Evolutionary conservation across 2,113 vertebrate species (phyloP).

Genomic region (Sula dactylatra): DNA sequence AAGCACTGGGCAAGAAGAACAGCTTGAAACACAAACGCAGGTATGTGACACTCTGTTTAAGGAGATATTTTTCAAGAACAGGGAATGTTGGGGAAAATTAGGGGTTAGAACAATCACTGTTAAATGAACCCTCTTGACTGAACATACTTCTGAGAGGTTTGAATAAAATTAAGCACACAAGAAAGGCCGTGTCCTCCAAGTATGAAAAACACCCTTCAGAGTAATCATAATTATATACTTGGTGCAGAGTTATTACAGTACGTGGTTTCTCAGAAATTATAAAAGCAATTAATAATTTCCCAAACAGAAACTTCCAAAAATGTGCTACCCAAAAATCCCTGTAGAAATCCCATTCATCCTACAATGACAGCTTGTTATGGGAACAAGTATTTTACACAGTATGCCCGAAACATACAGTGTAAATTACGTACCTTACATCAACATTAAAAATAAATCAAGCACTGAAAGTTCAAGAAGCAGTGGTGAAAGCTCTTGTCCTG

Average conservation of each 20-base stretch:
- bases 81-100: not conserved
- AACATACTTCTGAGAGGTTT: not conserved
- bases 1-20: not conserved
- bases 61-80: not conserved
- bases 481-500: not conserved
- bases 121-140: not conserved
- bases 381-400: not conserved
- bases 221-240: not conserved
- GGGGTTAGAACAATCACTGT: not conserved
- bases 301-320: not conserved
- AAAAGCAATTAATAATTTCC: slow-evolving; percentile 1
- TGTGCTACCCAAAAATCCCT: not conserved
- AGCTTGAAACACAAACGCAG: not conserved
- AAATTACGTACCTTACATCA: not conserved
- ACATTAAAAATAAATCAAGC: not conserved
- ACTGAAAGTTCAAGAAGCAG: not conserved
- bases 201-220: not conserved
- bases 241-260: not conserved
- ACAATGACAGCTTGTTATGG: not conserved
- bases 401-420: not conserved
- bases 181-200: not conserved
- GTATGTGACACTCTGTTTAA: not conserved
- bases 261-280: not conserved
- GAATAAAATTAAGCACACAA: not conserved
- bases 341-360: not conserved